Conservation (phyloP, 2,113 vertebrate species). For the Oostethus manadensis region DNA sequence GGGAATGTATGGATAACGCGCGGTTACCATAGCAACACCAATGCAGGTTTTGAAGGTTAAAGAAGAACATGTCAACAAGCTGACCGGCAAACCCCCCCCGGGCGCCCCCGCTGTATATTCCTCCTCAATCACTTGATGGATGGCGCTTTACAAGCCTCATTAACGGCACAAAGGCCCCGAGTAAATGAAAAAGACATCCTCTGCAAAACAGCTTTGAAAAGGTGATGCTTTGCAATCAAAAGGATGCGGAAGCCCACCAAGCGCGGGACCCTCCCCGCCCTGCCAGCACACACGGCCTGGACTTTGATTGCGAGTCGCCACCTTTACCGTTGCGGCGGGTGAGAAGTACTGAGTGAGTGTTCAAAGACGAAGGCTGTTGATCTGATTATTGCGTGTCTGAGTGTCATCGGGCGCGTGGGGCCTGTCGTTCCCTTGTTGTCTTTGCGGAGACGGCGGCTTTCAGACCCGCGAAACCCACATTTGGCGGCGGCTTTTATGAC, state of each 20-base stretch:
- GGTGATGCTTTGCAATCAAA: conserved; percentile 55
- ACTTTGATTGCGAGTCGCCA: conserved; percentile 59
- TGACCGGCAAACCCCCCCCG: conserved; percentile 14
- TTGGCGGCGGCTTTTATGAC: conserved; percentile 2
- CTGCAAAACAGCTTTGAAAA: conserved; percentile 50
- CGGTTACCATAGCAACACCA: no score
- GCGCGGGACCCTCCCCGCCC: conserved; percentile 35
- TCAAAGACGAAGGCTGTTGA: conserved; percentile 59
- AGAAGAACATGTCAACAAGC: conserved; percentile 34
- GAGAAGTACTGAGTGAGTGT: conserved; percentile 65
- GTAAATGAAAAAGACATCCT: conserved; percentile 42
- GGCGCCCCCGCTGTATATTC: conserved; percentile 11
- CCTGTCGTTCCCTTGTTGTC: neutral
- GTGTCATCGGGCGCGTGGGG: conserved; percentile 37
- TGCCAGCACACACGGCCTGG: conserved; percentile 21
- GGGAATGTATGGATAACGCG: no score
- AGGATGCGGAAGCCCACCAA: conserved; percentile 48
- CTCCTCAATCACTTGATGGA: conserved; percentile 23
- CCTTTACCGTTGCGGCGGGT: conserved; percentile 45
- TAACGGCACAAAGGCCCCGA: conserved; percentile 26
- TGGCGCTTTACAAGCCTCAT: conserved; percentile 26
- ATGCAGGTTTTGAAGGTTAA: no score
- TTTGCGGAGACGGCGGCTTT: conserved; percentile 9
- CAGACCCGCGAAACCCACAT: conserved; percentile 7
- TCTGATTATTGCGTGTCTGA: conserved; percentile 47